Conservation (phyloP, 2,797 vertebrate genomes). For the Ctenochaetus hawaiiensis region DNA sequence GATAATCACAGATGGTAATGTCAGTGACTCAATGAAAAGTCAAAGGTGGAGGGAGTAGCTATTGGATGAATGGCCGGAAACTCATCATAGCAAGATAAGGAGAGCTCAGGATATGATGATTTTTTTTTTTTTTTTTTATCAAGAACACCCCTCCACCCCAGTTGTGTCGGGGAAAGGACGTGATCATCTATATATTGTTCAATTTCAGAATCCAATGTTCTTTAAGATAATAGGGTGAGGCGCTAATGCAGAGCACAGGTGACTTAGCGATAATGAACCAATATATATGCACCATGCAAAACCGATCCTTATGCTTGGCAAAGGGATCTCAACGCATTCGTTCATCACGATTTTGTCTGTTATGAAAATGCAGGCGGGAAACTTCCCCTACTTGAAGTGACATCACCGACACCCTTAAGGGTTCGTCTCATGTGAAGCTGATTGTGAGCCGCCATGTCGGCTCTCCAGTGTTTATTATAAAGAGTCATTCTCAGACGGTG, state of each 20-base stretch:
- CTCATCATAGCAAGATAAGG: constrained; percentile 54
- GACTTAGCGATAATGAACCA: constrained; percentile 84
- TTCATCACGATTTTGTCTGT: constrained; percentile 67
- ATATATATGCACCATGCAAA: constrained; percentile 86
- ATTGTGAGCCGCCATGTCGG: constrained; percentile 14
- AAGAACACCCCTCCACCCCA: constrained; percentile 8
- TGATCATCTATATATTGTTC: constrained; percentile 74
- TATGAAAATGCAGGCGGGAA: constrained; percentile 59
- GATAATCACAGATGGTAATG: constrained; percentile 64
- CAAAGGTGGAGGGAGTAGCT: constrained; percentile 55
- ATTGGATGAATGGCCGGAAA: constrained; percentile 53
- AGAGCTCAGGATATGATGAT: constrained; percentile 42
- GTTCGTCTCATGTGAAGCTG: constrained; percentile 27
- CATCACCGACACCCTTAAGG: constrained; percentile 55
- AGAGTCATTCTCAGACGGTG: constrained; percentile 51
- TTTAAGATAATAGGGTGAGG: constrained; percentile 79
- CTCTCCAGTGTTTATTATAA: constrained; percentile 51
- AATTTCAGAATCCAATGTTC: constrained; percentile 77
- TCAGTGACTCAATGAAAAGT: constrained; percentile 47
- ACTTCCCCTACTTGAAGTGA: constrained; percentile 44
- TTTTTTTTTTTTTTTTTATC: constrained; percentile 11
- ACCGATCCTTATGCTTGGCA: constrained; percentile 67
- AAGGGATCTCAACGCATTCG: constrained; percentile 59
- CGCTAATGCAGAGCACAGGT: constrained; percentile 78
- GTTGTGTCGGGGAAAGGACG: constrained; percentile 27